phyloP scores from a whole-genome alignment of 2,797 vertebrate genomes.

The Esox masquinongy region DNA sequence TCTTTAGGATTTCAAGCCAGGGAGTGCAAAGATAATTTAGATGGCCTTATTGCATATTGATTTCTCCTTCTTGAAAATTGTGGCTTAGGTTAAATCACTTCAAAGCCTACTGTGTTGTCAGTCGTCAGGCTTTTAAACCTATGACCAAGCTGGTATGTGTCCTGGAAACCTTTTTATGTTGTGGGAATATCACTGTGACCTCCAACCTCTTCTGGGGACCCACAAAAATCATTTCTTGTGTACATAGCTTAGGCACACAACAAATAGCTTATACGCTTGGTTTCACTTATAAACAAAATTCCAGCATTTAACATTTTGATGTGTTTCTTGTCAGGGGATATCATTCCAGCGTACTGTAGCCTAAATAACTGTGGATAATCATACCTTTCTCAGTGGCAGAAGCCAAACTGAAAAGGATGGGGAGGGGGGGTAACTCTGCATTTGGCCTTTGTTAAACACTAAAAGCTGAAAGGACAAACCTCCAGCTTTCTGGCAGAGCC shows the following conservation, averaged over 20 bases:
- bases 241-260: not conserved
- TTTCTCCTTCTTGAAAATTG: conserved; percentile 61
- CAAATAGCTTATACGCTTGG: not conserved
- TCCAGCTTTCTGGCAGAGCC: conserved; percentile 37
- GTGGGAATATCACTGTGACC: not conserved
- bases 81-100: conserved; percentile 61
- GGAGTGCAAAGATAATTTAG: conserved; percentile 51
- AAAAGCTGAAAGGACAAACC: conserved; percentile 52
- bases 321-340: conserved; percentile 49
- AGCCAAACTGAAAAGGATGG: conserved; percentile 71
- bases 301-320: not conserved
- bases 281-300: too few species aligned
- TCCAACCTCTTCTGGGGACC: not conserved
- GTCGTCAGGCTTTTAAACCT: conserved; percentile 36
- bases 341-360: conserved; percentile 53
- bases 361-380: conserved; percentile 65
- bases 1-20: conserved; percentile 12
- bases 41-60: conserved; percentile 53
- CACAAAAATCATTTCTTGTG: too few species aligned
- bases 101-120: conserved; percentile 18
- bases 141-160: not conserved
- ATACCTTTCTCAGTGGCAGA: conserved; percentile 64
- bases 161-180: not conserved
- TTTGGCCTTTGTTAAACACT: conserved; percentile 63
- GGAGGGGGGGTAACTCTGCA: conserved; percentile 54